These are phyloP conservation scores for Drosophila recens DNA, from an alignment of 2,888 invertebrate genomes.

Conservation along the genomic window DNA sequence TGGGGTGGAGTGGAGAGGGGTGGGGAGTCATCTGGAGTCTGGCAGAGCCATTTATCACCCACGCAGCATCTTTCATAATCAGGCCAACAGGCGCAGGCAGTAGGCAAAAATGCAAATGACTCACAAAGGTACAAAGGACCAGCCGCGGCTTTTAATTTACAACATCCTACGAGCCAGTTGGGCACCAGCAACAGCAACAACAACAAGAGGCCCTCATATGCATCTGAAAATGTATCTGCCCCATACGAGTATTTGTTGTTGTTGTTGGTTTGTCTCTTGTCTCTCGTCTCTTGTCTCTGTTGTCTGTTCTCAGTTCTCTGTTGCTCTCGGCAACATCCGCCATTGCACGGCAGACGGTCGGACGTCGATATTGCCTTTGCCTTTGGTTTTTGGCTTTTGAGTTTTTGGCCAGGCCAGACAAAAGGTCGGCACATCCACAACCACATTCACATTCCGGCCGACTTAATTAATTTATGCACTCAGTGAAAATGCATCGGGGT, in stretches of 20 bases:
- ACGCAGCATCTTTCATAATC: constrained; percentile 85
- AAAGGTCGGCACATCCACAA: constrained; percentile 83
- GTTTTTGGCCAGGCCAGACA: constrained; percentile 77
- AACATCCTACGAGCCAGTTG: constrained; percentile 73
- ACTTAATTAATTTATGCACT: constrained; percentile 85
- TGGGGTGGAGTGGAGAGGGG: constrained; percentile 2
- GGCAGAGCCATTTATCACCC: constrained; percentile 83
- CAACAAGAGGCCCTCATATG: constrained; percentile 31
- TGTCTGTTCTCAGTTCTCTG: constrained; percentile 8
- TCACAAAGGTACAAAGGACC: constrained; percentile 75
- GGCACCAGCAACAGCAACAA: constrained; percentile 48
- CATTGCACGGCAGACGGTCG: constrained; percentile 44
- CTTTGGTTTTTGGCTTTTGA: constrained; percentile 31
- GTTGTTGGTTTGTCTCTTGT: not conserved
- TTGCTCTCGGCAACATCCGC: constrained; percentile 29
- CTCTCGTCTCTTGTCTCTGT: constrained; percentile 7
- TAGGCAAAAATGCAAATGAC: constrained; percentile 83
- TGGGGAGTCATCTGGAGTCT: constrained; percentile 58
- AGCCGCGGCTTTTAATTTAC: constrained; percentile 83
- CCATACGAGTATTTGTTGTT: constrained; percentile 24
- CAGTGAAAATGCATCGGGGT: constrained; percentile 66
- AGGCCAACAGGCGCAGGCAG: constrained; percentile 65
- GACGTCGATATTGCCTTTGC: constrained; percentile 25
- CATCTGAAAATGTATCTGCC: constrained; percentile 42
- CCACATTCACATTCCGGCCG: constrained; percentile 78